A percentile compares a stretch with the other conserved stretches of the same genome.
Evolutionary conservation across 2,113 vertebrate species (phyloP).

Genomic region (Anarhynchus alexandrinus): DNA sequence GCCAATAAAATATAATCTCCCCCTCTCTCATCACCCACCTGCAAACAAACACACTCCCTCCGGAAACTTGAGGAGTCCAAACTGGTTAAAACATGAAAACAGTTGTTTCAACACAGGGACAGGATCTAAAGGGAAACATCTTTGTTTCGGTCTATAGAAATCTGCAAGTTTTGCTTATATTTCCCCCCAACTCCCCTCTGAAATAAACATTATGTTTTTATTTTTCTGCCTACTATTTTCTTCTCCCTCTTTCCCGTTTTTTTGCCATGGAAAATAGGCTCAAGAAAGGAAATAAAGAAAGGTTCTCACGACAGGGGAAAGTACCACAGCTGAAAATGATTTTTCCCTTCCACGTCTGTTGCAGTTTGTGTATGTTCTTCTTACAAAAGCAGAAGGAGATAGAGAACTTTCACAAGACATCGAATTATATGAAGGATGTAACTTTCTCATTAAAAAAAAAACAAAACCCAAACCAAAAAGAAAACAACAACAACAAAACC

Average conservation of each 20-base stretch:
- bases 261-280: not conserved
- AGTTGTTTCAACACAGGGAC: not conserved
- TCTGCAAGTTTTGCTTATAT: not conserved
- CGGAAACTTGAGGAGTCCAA: not conserved
- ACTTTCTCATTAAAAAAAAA: not conserved
- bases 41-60: not conserved
- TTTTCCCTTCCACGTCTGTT: not conserved
- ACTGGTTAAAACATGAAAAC: not conserved
- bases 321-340: not conserved
- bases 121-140: not conserved
- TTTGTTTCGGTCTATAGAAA: not conserved
- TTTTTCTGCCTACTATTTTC: not conserved
- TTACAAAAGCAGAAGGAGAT: not conserved
- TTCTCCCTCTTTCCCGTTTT: not conserved
- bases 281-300: not conserved
- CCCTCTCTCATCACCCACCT: not conserved
- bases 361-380: not conserved
- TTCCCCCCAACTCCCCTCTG: too few relatives aligned
- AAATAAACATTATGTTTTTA: not conserved
- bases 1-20: not conserved
- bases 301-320: not conserved
- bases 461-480: not conserved
- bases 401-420: not conserved
- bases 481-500: not conserved
- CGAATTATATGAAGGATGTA: not conserved